Percentiles rank a stretch among this genome's conserved stretches.
Conservation (phyloP, 2,797 vertebrate genomes). For the Clangula hyemalis region DNA sequence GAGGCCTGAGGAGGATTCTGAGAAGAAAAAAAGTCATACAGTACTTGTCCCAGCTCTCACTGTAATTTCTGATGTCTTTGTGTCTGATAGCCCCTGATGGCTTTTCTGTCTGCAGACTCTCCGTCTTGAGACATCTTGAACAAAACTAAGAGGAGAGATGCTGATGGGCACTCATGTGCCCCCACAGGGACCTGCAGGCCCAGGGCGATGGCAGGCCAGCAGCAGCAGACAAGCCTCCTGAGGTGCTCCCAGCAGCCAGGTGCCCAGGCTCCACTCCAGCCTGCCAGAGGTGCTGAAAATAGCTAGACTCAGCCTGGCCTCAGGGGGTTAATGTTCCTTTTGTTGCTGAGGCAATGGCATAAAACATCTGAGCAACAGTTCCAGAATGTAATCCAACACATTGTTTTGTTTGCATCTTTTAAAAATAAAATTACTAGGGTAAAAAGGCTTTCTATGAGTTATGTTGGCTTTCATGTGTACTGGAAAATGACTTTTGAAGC, state of each 20-base stretch:
- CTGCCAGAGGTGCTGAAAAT: slow-evolving; percentile 12
- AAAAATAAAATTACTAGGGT: slow-evolving; percentile 33
- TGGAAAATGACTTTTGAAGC: background rate
- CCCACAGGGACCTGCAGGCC: background rate
- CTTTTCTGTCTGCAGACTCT: background rate
- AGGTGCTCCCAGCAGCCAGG: background rate
- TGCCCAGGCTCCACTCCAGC: slow-evolving; percentile 38
- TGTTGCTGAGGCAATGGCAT: slow-evolving; percentile 16
- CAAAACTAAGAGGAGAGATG: background rate
- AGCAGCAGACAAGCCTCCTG: background rate
- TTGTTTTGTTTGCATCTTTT: slow-evolving; percentile 56
- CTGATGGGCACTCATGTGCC: background rate
- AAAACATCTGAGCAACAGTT: slow-evolving; percentile 46
- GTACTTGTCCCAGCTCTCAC: background rate
- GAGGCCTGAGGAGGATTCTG: background rate
- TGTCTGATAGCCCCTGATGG: background rate
- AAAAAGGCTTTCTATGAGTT: slow-evolving; percentile 32
- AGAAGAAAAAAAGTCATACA: background rate
- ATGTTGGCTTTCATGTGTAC: slow-evolving; percentile 4
- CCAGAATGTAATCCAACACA: slow-evolving; percentile 53
- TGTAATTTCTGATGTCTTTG: background rate
- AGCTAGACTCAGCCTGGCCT: slow-evolving; percentile 13
- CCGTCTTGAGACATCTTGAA: accelerated
- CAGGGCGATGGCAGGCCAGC: accelerated
- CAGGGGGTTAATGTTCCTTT: slow-evolving; percentile 35